Evolutionary conservation across 2,888 invertebrate genomes (phyloP).

Genomic region (Zeuzera pyrina): DNA sequence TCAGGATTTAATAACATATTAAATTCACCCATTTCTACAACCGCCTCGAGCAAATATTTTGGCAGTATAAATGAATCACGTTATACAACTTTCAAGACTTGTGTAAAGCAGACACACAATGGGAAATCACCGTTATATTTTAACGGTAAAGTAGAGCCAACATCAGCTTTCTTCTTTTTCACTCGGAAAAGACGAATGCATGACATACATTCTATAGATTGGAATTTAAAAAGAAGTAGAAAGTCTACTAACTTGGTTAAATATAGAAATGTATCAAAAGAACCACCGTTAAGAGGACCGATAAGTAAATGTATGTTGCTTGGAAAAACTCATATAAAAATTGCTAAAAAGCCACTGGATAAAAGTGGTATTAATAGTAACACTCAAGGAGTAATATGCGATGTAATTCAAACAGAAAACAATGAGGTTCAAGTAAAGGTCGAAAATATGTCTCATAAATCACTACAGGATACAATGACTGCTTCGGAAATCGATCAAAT

Average conservation of each 20-base stretch:
- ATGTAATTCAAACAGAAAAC: conserved; percentile 19
- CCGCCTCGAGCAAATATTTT: neutral
- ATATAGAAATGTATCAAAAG: conserved; percentile 38
- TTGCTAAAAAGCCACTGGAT: conserved; percentile 12
- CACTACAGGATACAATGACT: conserved; percentile 27
- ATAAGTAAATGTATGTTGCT: conserved; percentile 40
- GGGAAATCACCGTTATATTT: conserved; percentile 10
- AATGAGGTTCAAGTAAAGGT: conserved; percentile 25
- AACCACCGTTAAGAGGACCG: conserved; percentile 39
- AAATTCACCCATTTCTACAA: conserved; percentile 8
- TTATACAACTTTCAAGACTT: too few relatives aligned
- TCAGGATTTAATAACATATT: conserved; percentile 18
- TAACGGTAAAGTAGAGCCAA: conserved; percentile 18
- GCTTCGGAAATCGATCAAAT: conserved; percentile 35
- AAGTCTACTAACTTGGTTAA: conserved; percentile 55
- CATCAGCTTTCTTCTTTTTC: conserved; percentile 34
- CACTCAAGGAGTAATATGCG: conserved; percentile 15
- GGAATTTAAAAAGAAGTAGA: conserved; percentile 37
- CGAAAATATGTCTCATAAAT: conserved; percentile 20
- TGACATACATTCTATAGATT: conserved; percentile 5
- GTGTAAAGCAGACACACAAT: neutral
- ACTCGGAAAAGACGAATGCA: conserved; percentile 20
- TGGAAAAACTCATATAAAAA: conserved; percentile 25
- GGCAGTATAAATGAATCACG: too few relatives aligned
- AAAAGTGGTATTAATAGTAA: conserved; percentile 1